Evolutionary conservation across 2,888 invertebrate species (phyloP), one percentile per base, ranked within the genome.

Genomic region (Hirtodrosophila cameraria): DNA sequence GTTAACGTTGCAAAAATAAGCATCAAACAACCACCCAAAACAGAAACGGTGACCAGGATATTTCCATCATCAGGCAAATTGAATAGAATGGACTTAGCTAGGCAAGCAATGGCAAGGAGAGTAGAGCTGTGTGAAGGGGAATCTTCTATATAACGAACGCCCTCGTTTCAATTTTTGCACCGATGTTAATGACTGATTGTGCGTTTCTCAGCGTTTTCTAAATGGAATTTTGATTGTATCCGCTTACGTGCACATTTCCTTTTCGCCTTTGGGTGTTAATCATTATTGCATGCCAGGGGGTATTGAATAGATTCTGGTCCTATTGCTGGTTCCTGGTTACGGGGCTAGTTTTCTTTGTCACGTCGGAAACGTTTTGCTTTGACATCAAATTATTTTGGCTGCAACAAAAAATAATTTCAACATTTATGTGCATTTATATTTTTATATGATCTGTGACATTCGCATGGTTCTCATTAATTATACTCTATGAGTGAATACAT

Each of bases 141-240:
- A 46, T 54, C 20, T 27, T 38, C 41, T 15, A 20, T 15, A 2
- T n/a, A n/a, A n/a, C 3, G 36, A 18, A 16, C 13, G 43, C 25
- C 43, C 16, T n/a, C 50, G 15, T 23, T 25, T 39, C 42, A 27
- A 45, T 42, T 28, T 67, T 49, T 52, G 60, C 54, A 69, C 35
- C 43, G 57, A 70, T 75, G 82, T 66, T 83, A 85, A 83, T 82
- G 85, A 85, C 83, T 77, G 83, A 83, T 83, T 83, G 82, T 83
- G 78, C 82, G 78, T 68, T 73, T 71, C 75, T 80, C 75, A 71
- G 70, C 71, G 53, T 59, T 66, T 74, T 64, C 63, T 48, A 82
- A 82, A 85, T 82, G 85, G 73, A 85, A 80, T 85, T 85, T 86
- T 85, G 85, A 85, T 85, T 86, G 86, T 85, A 78, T 86, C 85